Percentiles rank a stretch among this genome's conserved stretches.
phyloP scores from a whole-genome alignment of 2,113 vertebrate species.

The Corydoras sp. region DNA sequence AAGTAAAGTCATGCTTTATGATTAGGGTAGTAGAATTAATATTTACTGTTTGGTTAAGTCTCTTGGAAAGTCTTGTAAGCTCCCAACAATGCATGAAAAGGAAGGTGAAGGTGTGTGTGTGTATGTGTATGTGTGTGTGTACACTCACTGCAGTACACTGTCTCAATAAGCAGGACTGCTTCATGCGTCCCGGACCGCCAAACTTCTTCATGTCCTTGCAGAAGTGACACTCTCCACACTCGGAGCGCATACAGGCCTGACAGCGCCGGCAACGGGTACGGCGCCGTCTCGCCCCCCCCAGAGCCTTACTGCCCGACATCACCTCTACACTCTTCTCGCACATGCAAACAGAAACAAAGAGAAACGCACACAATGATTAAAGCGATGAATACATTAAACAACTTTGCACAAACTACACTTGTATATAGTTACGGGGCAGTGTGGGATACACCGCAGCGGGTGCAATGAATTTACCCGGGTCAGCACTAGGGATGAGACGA shows the following conservation, averaged over 20 bases:
- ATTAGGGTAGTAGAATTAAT: too few relatives aligned
- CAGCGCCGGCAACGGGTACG: slow-evolving; percentile 88
- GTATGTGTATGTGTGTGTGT: slow-evolving; percentile 3
- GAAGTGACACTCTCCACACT: slow-evolving; percentile 93
- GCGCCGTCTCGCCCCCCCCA: slow-evolving; percentile 82
- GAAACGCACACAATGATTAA: slow-evolving; percentile 20
- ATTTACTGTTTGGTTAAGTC: too few relatives aligned
- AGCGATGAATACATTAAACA: not conserved
- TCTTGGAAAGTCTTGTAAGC: too few relatives aligned
- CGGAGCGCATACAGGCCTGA: slow-evolving; percentile 83
- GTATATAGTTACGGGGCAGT: too few relatives aligned
- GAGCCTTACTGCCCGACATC: slow-evolving; percentile 84
- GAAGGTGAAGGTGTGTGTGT: not conserved
- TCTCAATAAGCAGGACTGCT: slow-evolving; percentile 87
- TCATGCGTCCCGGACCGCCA: slow-evolving; percentile 87
- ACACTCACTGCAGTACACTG: slow-evolving; percentile 85
- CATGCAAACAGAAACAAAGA: slow-evolving; percentile 33
- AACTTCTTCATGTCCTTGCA: slow-evolving; percentile 96
- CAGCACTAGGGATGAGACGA: too few relatives aligned
- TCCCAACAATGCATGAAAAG: too few relatives aligned
- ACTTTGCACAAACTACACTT: not conserved
- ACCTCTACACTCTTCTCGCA: slow-evolving; percentile 73
- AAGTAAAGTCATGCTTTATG: too few relatives aligned
- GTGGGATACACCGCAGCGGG: too few relatives aligned
- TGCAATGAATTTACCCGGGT: too few relatives aligned